Percentiles rank a stretch among this genome's conserved stretches.
These are phyloP conservation scores for Eupithecia exiguata DNA, from an alignment of 2,888 invertebrate genomes.

Conservation along the genomic window DNA sequence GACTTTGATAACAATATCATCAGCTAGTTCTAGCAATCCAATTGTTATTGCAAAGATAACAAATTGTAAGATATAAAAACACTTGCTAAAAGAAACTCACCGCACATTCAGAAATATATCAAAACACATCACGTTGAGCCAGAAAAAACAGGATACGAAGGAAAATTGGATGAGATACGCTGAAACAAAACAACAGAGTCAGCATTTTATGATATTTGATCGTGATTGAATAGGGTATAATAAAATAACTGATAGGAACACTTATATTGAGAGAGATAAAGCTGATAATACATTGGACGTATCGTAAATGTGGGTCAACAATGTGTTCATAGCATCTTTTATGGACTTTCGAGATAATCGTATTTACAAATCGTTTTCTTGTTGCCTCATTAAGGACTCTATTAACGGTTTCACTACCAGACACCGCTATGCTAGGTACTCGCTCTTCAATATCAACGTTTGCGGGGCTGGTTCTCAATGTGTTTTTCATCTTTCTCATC, in stretches of 20 bases:
- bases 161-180: slow-evolving; percentile 87
- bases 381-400: not conserved
- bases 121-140: slow-evolving; percentile 87
- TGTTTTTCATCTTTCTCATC: not conserved
- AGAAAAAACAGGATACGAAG: slow-evolving; percentile 87
- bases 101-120: slow-evolving; percentile 85
- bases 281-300: slow-evolving; percentile 23
- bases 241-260: slow-evolving; percentile 23
- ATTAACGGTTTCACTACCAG: not conserved
- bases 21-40: not conserved
- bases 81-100: slow-evolving; percentile 61
- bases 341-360: slow-evolving; percentile 1
- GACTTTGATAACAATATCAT: not conserved
- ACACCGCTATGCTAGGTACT: not conserved
- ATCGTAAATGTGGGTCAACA: slow-evolving; percentile 9
- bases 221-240: slow-evolving; percentile 35
- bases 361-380: not conserved
- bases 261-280: slow-evolving; percentile 26
- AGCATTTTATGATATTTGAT: slow-evolving; percentile 32
- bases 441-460: not conserved
- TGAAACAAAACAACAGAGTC: slow-evolving; percentile 67
- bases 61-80: slow-evolving; percentile 26
- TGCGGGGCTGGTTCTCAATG: not conserved
- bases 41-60: not conserved
- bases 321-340: not conserved